Percentiles rank a stretch among this genome's conserved stretches.
These are phyloP conservation scores for Luffia ferchaultella DNA, from an alignment of 2,888 invertebrate genomes.

Conservation along the genomic window DNA sequence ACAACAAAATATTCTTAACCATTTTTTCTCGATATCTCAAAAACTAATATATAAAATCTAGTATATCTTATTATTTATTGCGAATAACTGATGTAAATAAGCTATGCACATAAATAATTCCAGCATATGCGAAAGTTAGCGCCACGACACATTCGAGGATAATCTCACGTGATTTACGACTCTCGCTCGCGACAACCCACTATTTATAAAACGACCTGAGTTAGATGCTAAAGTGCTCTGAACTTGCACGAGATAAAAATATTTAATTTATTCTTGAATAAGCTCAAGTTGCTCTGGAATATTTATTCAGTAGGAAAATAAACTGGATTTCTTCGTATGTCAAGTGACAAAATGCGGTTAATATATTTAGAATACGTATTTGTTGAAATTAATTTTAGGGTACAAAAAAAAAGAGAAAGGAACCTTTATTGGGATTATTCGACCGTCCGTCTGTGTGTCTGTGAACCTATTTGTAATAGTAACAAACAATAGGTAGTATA, in stretches of 20 bases:
- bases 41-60: too few relatives aligned
- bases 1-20: too few relatives aligned
- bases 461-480: too few relatives aligned
- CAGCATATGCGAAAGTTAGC: slow-evolving; percentile 7
- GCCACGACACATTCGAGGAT: slow-evolving; percentile 44
- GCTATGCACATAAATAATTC: not conserved
- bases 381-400: too few relatives aligned
- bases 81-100: not conserved
- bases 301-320: not conserved
- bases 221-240: slow-evolving; percentile 20
- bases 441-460: too few relatives aligned
- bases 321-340: not conserved
- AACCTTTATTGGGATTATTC: too few relatives aligned
- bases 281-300: not conserved
- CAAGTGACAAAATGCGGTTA: too few relatives aligned
- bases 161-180: slow-evolving; percentile 59
- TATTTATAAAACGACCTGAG: slow-evolving; percentile 24
- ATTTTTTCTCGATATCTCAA: too few relatives aligned
- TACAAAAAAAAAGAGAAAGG: too few relatives aligned
- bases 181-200: slow-evolving; percentile 35
- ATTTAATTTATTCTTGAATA: not conserved
- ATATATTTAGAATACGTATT: too few relatives aligned
- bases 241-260: not conserved
- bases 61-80: too few relatives aligned
- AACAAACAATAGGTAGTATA: too few relatives aligned